Percentiles rank a stretch among this genome's conserved stretches.
phyloP scores from a whole-genome alignment of 2,888 invertebrate species.

The Salpingus planirostris region DNA sequence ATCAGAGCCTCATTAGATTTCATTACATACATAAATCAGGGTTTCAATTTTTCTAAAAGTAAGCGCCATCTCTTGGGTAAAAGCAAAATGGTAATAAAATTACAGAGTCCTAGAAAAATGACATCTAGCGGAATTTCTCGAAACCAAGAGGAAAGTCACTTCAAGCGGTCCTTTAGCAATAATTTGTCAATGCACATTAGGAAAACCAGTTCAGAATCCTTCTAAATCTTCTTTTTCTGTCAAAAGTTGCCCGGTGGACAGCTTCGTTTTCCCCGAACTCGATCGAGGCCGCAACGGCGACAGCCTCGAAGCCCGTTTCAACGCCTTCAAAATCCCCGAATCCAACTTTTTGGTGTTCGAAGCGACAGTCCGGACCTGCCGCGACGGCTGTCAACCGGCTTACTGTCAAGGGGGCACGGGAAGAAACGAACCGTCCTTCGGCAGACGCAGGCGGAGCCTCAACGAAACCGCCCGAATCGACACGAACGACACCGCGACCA shows the following conservation, averaged over 20 bases:
- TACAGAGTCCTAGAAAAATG: too few species aligned
- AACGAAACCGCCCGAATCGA: conserved; percentile 33
- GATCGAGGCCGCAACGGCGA: conserved; percentile 79
- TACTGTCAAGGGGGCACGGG: conserved; percentile 71
- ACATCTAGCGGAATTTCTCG: too few species aligned
- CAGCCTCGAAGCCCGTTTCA: conserved; percentile 82
- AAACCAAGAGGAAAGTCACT: too few species aligned
- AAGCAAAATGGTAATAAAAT: too few species aligned
- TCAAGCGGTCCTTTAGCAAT: too few species aligned
- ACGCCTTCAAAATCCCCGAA: conserved; percentile 90
- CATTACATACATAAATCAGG: too few species aligned
- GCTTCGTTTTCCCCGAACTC: conserved; percentile 84
- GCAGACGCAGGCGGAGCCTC: conserved; percentile 54
- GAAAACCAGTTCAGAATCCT: too few species aligned
- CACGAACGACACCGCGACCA: conserved; percentile 22
- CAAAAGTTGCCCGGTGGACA: conserved; percentile 78
- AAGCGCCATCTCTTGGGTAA: too few species aligned
- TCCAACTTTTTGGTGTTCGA: conserved; percentile 90
- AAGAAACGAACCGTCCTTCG: conserved; percentile 74
- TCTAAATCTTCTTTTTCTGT: too few species aligned
- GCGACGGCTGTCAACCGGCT: conserved; percentile 85
- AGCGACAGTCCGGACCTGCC: conserved; percentile 81
- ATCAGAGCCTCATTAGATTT: background rate
- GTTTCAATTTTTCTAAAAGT: too few species aligned
- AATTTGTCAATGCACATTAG: too few species aligned